Conservation (phyloP, 1,140 invertebrate genomes). For the Zaprionus africanus region DNA sequence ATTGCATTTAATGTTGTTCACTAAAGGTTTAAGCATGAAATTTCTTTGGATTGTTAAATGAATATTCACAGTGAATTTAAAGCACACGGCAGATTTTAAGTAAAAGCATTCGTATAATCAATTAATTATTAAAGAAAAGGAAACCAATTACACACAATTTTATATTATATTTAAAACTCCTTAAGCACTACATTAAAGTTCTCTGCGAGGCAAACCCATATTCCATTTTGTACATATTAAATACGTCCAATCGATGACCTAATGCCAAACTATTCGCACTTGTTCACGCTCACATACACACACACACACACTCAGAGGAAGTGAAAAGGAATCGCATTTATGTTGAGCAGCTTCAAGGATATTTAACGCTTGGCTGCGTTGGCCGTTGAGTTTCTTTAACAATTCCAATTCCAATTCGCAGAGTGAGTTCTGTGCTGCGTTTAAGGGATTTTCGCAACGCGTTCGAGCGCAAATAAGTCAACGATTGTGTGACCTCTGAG, state of each 20-base stretch:
- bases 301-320: not conserved
- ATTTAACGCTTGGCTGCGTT: slow-evolving; percentile 51
- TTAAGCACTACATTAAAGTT: not conserved
- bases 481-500: slow-evolving; percentile 44
- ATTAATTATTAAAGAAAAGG: no score
- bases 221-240: not conserved
- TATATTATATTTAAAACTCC: not conserved
- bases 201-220: not conserved
- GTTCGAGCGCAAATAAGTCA: slow-evolving; percentile 50
- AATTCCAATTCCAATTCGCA: slow-evolving; percentile 16
- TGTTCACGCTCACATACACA: not conserved
- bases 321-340: slow-evolving; percentile 7
- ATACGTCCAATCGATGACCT: not conserved
- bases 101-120: no score
- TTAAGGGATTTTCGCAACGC: slow-evolving; percentile 53
- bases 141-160: no score
- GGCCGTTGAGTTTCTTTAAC: slow-evolving; percentile 40
- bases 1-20: no score
- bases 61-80: no score
- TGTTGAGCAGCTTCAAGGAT: slow-evolving; percentile 43
- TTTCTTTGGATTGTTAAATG: no score
- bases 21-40: no score
- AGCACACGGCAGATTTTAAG: no score
- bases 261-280: slow-evolving; percentile 8
- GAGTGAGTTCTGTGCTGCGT: slow-evolving; percentile 16